A percentile compares a stretch with the other conserved stretches of the same genome.
Evolutionary conservation across 2,888 invertebrate species (phyloP).

Genomic region (Acleris holmiana): DNA sequence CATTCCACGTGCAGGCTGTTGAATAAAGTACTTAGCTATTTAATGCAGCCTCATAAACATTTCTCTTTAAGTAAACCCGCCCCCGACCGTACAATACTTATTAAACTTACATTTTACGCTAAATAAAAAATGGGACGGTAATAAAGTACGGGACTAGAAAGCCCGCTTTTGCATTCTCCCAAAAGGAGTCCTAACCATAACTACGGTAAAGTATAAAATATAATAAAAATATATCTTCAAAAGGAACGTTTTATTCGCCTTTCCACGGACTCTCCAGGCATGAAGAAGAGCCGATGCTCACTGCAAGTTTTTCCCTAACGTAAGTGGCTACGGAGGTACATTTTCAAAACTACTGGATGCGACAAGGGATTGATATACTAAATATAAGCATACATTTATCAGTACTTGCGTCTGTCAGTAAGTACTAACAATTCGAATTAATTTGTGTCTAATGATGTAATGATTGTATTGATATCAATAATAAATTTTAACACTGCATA

Average conservation of each 20-base stretch:
- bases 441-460: too few species aligned
- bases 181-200: constrained; percentile 24
- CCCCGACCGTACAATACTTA: constrained; percentile 18
- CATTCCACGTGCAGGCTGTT: not conserved
- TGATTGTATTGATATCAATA: too few species aligned
- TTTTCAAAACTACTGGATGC: constrained; percentile 41
- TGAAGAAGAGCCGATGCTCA: constrained; percentile 74
- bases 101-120: constrained; percentile 28
- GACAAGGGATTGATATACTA: not conserved
- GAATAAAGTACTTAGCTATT: constrained; percentile 2
- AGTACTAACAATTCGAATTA: too few species aligned
- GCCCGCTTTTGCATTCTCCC: constrained; percentile 21
- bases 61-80: constrained; percentile 42
- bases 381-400: too few species aligned
- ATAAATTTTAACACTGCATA: too few species aligned
- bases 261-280: constrained; percentile 63
- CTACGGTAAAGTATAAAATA: constrained; percentile 42
- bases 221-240: constrained; percentile 31
- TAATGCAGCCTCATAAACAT: constrained; percentile 5
- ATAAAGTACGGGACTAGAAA: constrained; percentile 23
- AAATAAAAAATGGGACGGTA: constrained; percentile 30
- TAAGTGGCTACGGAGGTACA: constrained; percentile 51
- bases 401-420: too few species aligned
- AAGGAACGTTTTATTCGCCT: constrained; percentile 63
- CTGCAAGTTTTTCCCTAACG: constrained; percentile 70